phyloP scores from a whole-genome alignment of 2,797 vertebrate species.

The Eurystomus glaucurus region DNA sequence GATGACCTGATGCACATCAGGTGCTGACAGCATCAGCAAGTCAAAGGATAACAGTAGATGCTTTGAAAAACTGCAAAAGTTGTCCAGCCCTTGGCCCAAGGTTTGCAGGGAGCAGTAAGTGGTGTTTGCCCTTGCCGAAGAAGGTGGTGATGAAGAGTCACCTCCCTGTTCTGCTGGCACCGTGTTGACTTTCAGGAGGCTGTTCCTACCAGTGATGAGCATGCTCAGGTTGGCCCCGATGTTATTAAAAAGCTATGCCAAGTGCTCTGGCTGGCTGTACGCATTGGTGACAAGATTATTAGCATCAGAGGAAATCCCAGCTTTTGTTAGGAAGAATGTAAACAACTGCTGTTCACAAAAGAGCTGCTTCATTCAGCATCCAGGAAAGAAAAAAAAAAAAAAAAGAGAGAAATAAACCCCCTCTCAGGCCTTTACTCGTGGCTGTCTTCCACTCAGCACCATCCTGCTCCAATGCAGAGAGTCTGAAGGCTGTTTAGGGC shows the following conservation, averaged over 20 bases:
- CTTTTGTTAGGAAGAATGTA: slow-evolving; percentile 43
- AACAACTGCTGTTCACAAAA: slow-evolving; percentile 33
- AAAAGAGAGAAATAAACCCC: fast-evolving
- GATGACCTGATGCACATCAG: fast-evolving
- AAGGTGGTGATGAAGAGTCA: fast-evolving
- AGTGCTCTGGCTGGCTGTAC: background rate
- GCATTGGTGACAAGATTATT: background rate
- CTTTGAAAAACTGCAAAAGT: background rate
- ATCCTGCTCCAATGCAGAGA: background rate
- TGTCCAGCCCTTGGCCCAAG: background rate
- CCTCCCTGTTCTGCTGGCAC: background rate
- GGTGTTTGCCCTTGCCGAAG: background rate
- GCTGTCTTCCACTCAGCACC: background rate
- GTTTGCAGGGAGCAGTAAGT: fast-evolving
- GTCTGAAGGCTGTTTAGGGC: background rate
- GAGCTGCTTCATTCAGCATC: background rate
- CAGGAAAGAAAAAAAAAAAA: background rate
- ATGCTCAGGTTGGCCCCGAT: background rate
- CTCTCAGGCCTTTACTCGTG: background rate
- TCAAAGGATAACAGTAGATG: background rate
- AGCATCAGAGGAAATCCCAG: slow-evolving; percentile 34
- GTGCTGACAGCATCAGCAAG: fast-evolving
- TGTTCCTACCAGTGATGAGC: background rate
- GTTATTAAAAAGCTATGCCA: background rate
- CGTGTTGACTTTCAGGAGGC: background rate